Evolutionary conservation across 2,797 vertebrate genomes (phyloP).

Genomic region (Hypotaenidia okinawae): DNA sequence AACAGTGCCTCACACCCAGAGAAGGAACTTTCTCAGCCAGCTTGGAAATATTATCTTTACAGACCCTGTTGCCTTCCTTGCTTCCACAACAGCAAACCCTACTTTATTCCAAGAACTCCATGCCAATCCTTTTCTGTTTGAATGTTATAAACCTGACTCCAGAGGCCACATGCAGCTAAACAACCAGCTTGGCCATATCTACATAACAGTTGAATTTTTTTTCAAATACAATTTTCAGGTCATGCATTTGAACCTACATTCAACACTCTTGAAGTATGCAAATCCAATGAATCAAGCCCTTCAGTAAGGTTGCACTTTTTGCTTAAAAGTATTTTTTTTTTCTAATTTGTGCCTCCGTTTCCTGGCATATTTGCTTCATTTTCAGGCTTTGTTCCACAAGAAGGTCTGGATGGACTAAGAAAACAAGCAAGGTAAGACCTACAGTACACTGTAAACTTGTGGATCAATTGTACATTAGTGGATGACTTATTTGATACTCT

Average conservation of each 20-base stretch:
- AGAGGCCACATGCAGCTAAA: not conserved
- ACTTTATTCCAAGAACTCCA: not conserved
- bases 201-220: not conserved
- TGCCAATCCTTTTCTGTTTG: not conserved
- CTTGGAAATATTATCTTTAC: not conserved
- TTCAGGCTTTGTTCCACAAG: not conserved
- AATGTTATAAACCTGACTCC: fast-evolving
- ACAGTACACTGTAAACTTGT: not conserved
- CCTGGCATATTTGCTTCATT: not conserved
- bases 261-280: not conserved
- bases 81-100: not conserved
- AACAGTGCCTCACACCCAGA: not conserved
- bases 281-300: not conserved
- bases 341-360: not conserved
- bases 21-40: not conserved
- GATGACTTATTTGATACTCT: not conserved
- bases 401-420: not conserved
- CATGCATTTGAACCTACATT: not conserved
- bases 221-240: not conserved
- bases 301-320: not conserved
- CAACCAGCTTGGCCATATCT: not conserved
- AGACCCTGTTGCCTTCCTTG: not conserved
- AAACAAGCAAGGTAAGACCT: not conserved
- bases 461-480: not conserved
- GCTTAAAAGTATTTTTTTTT: not conserved